Percentiles rank a stretch among this genome's conserved stretches.
phyloP scores from a whole-genome alignment of 2,888 invertebrate genomes.

The Dexiosoma caninum region DNA sequence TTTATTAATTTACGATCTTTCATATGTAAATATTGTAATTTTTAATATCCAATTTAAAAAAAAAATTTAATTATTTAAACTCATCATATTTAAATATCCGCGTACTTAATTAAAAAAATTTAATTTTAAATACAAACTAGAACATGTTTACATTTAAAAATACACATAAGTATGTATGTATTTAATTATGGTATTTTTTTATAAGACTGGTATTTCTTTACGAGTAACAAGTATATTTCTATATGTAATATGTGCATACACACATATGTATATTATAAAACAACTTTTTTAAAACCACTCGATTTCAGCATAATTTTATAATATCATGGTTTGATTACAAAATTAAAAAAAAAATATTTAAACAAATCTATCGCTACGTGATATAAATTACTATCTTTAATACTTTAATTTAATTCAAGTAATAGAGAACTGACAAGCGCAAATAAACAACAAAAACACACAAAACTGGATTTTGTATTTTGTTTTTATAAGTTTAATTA shows the following conservation, averaged over 20 bases:
- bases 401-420: neutral
- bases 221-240: neutral
- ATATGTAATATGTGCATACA: too few relatives aligned
- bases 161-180: neutral
- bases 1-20: neutral
- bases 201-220: neutral
- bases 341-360: neutral
- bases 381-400: neutral
- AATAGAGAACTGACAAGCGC: neutral
- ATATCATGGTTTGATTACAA: neutral
- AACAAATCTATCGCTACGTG: constrained; percentile 12
- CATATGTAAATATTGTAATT: neutral
- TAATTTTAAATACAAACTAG: constrained; percentile 36
- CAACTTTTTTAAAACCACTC: neutral
- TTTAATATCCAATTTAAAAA: neutral
- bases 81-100: constrained; percentile 34
- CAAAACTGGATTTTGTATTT: too few relatives aligned
- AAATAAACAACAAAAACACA: too few relatives aligned
- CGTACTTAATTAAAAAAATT: neutral
- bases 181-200: too few relatives aligned
- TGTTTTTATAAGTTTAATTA: neutral
- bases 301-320: neutral
- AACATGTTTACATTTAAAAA: constrained; percentile 9
- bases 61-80: neutral
- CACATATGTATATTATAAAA: too few relatives aligned